phyloP scores from a whole-genome alignment of 2,888 invertebrate genomes.

The Agrotis segetum region DNA sequence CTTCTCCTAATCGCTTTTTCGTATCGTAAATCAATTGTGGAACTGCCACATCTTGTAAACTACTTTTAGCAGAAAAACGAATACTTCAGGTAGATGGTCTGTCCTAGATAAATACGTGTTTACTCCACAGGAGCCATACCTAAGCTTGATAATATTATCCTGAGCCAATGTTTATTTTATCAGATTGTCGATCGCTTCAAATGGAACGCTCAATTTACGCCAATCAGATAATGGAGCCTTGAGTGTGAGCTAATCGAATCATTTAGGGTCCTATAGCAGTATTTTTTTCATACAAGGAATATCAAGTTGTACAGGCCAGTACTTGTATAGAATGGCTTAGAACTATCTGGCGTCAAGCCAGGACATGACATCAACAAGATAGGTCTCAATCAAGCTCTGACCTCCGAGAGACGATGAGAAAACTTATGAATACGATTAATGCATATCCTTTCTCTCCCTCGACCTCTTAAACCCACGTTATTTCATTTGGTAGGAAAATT shows the following conservation, averaged over 20 bases:
- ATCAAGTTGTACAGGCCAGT: background rate
- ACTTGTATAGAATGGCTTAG: background rate
- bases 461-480: background rate
- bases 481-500: background rate
- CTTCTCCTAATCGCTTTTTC: background rate
- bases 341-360: background rate
- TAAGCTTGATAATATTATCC: constrained; percentile 39
- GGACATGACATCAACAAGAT: background rate
- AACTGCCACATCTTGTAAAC: background rate
- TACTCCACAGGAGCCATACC: constrained; percentile 27
- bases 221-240: constrained; percentile 53
- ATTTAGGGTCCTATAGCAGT: constrained; percentile 8
- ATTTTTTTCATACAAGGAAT: background rate
- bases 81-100: constrained; percentile 27
- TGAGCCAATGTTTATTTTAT: constrained; percentile 56
- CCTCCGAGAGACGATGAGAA: no score
- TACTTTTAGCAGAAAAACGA: constrained; percentile 14
- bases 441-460: background rate
- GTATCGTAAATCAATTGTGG: constrained; percentile 28
- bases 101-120: constrained; percentile 39
- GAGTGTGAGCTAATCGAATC: constrained; percentile 36
- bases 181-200: constrained; percentile 33
- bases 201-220: constrained; percentile 45
- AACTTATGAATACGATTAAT: background rate
- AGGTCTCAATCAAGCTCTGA: background rate